These are phyloP conservation scores for Potamarius usumacintae DNA, from an alignment of 2,113 vertebrate genomes.

Conservation along the genomic window DNA sequence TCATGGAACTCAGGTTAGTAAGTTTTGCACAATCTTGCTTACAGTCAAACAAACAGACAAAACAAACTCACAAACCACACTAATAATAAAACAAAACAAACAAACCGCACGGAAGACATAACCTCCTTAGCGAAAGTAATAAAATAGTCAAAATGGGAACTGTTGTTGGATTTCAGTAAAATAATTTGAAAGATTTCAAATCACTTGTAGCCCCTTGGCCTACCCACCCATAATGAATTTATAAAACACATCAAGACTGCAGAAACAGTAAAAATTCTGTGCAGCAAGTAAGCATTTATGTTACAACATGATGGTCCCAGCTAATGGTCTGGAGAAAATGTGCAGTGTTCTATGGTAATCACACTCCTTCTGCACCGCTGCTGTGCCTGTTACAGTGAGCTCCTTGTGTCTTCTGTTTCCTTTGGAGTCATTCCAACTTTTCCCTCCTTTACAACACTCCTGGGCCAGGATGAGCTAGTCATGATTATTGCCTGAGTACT, in stretches of 20 bases:
- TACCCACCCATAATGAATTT: not conserved
- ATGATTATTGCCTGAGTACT: not conserved
- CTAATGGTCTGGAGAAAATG: conserved; percentile 9
- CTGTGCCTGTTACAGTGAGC: not conserved
- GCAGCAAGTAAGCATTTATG: conserved; percentile 3
- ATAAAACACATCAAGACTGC: not conserved
- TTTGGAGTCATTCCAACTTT: conserved; percentile 6
- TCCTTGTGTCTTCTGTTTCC: not conserved
- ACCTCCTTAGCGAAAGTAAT: not conserved
- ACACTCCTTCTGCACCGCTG: conserved; percentile 5
- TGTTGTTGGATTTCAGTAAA: not conserved
- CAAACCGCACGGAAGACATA: too few relatives aligned
- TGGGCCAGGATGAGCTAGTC: conserved; percentile 1
- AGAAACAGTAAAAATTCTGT: not conserved
- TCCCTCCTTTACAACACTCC: not conserved
- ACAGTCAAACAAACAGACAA: too few relatives aligned
- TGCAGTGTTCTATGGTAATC: conserved; percentile 2
- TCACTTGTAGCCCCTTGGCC: not conserved
- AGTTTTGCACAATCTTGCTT: too few relatives aligned
- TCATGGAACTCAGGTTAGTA: too few relatives aligned
- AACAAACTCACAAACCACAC: too few relatives aligned
- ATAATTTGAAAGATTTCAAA: not conserved
- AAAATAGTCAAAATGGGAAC: not conserved
- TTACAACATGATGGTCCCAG: not conserved
- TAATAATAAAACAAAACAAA: too few relatives aligned